Evolutionary conservation across 2,888 invertebrate genomes (phyloP).

Genomic region (Sipha maydis): DNA sequence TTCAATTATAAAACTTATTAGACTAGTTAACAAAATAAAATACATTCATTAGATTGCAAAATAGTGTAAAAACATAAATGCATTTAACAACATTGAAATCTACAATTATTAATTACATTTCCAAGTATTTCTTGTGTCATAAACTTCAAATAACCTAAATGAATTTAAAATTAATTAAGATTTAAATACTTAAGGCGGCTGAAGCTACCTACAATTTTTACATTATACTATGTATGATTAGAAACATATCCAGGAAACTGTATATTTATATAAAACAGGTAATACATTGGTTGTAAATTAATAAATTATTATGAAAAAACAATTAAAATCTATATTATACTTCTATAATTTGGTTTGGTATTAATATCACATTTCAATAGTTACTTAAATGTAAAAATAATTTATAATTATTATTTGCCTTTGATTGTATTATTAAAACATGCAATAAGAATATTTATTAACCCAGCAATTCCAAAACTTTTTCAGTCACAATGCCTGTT

Average conservation of each 20-base stretch:
- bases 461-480: no score
- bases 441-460: no score
- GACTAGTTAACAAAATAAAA: not conserved
- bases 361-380: constrained; percentile 41
- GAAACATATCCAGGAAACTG: not conserved
- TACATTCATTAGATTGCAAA: not conserved
- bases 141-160: not conserved
- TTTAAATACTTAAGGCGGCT: not conserved
- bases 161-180: not conserved
- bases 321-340: not conserved
- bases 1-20: not conserved
- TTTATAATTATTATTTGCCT: not conserved
- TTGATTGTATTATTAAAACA: no score
- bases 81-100: not conserved
- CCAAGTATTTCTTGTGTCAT: not conserved
- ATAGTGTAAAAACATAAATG: constrained; percentile 30
- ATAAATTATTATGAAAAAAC: constrained; percentile 9
- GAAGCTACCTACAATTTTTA: no score
- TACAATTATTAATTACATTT: not conserved
- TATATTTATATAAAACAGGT: not conserved
- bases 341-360: constrained; percentile 18
- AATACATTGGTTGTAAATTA: not conserved
- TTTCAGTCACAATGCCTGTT: no score
- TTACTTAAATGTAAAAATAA: not conserved
- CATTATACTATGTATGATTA: not conserved